Percentiles rank a stretch among this genome's conserved stretches.
Conservation (phyloP, 2,888 invertebrate species). For the Heteropelma amictum region DNA sequence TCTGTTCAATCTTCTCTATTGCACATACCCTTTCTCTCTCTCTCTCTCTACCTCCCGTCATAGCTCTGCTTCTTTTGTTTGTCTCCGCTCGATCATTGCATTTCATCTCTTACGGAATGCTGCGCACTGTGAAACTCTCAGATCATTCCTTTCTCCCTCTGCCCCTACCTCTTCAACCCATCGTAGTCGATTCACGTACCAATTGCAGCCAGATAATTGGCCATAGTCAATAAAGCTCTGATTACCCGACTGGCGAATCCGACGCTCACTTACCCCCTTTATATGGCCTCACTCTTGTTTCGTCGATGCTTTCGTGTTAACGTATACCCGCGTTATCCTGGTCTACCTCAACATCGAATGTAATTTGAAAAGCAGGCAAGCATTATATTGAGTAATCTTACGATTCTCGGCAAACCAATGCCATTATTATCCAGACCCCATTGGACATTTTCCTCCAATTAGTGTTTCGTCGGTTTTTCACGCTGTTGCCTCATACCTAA, state of each 20-base stretch:
- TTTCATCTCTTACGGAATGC: constrained; percentile 25
- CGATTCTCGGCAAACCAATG: constrained; percentile 29
- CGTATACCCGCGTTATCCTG: neutral
- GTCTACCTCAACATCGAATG: constrained; percentile 25
- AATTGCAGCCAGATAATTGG: constrained; percentile 73
- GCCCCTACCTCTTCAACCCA: neutral
- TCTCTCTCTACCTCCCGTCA: neutral
- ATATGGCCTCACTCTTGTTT: constrained; percentile 23
- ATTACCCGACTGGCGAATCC: constrained; percentile 69
- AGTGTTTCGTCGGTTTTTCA: neutral
- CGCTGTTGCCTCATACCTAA: too few species aligned
- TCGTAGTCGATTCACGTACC: constrained; percentile 69
- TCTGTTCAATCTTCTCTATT: too few species aligned
- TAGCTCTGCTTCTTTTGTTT: constrained; percentile 13
- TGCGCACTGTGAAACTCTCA: constrained; percentile 39
- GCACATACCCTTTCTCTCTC: neutral
- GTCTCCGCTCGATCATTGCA: constrained; percentile 15
- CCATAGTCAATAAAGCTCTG: constrained; percentile 73
- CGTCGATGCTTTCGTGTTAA: constrained; percentile 16
- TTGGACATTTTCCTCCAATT: neutral
- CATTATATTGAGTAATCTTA: constrained; percentile 21
- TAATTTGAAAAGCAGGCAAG: constrained; percentile 8
- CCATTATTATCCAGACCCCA: neutral
- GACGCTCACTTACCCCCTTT: constrained; percentile 39
- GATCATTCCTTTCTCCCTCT: constrained; percentile 8